A percentile compares a stretch with the other conserved stretches of the same genome.
Evolutionary conservation across 2,113 vertebrate genomes (phyloP).

Genomic region (Dasyprocta punctata): DNA sequence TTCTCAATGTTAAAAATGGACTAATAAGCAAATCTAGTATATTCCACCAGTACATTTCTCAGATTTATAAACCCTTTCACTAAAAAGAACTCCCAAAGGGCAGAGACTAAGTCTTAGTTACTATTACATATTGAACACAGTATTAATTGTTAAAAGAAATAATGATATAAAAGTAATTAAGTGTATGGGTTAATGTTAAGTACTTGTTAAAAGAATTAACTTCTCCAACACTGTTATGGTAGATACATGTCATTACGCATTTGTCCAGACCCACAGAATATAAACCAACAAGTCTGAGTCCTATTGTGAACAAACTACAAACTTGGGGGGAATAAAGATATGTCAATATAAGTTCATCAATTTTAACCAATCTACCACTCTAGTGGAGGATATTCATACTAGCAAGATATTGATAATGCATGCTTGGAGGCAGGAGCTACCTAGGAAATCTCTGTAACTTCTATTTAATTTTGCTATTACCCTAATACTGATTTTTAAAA

Average conservation of each 20-base stretch:
- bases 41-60: background rate
- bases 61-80: background rate
- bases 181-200: background rate
- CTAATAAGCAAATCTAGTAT: slow-evolving; percentile 42
- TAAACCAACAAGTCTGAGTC: background rate
- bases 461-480: background rate
- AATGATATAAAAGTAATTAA: background rate
- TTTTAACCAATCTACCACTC: background rate
- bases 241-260: background rate
- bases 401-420: background rate
- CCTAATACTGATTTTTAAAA: background rate
- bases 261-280: background rate
- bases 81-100: background rate
- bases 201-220: background rate
- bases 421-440: background rate
- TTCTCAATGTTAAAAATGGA: slow-evolving; percentile 34
- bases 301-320: background rate
- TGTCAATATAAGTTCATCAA: background rate
- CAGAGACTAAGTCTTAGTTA: background rate
- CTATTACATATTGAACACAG: background rate
- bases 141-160: background rate
- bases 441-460: background rate
- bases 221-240: background rate
- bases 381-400: background rate
- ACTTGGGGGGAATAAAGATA: background rate